These are phyloP conservation scores for Phycodurus eques DNA, from an alignment of 2,113 vertebrate genomes.

Conservation along the genomic window DNA sequence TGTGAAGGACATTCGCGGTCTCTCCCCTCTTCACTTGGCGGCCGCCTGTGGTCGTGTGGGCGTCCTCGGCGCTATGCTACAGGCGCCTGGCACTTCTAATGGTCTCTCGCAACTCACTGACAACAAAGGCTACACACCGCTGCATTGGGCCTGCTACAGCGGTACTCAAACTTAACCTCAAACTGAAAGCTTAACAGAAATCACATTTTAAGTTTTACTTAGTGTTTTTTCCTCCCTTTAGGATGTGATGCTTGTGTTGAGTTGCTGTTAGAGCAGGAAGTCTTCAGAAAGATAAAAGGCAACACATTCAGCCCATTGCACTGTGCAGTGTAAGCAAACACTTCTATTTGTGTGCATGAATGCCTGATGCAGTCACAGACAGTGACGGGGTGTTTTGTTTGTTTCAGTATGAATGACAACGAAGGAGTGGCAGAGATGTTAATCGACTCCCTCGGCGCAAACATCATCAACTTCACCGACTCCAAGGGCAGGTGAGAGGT, in stretches of 20 bases:
- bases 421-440: slow-evolving; percentile 96
- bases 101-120: slow-evolving; percentile 78
- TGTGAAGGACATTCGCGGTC: slow-evolving; percentile 81
- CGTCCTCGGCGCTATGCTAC: slow-evolving; percentile 85
- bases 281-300: slow-evolving; percentile 88
- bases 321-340: slow-evolving; percentile 92
- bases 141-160: slow-evolving; percentile 98
- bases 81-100: slow-evolving; percentile 75
- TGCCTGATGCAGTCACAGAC: not conserved
- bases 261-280: slow-evolving; percentile 88
- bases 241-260: slow-evolving; percentile 97
- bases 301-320: slow-evolving; percentile 95
- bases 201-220: not conserved
- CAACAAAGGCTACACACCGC: slow-evolving; percentile 93
- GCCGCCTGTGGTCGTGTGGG: slow-evolving; percentile 89
- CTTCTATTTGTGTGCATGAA: not conserved
- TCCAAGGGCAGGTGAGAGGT: slow-evolving; percentile 87
- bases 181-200: not conserved
- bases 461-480: slow-evolving; percentile 86
- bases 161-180: slow-evolving; percentile 68
- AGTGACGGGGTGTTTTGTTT: slow-evolving; percentile 22
- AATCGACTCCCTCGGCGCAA: slow-evolving; percentile 84
- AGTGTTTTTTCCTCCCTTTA: slow-evolving; percentile 42
- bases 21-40: slow-evolving; percentile 89
- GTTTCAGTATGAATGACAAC: slow-evolving; percentile 90